Evolutionary conservation across 37 sponge, comb jelly and placozoan genomes (phyloP).

Genomic region (Beroe ovata): DNA sequence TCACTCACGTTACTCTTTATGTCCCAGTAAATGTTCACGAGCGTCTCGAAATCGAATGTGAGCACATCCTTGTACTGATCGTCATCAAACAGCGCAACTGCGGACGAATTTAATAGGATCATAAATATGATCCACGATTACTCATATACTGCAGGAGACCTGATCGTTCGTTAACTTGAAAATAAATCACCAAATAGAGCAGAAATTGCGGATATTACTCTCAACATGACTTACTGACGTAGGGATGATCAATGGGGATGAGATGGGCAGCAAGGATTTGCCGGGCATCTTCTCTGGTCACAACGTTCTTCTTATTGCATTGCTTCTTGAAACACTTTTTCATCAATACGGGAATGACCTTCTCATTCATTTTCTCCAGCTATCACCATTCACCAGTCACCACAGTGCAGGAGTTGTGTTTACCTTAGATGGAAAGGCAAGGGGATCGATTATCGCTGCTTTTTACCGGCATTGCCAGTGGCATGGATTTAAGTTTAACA

Average conservation of each 20-base stretch:
- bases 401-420: too few relatives aligned
- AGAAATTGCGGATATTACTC: too few relatives aligned
- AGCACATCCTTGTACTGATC: not conserved
- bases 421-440: too few relatives aligned
- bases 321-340: not conserved
- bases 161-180: too few relatives aligned
- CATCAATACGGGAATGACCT: not conserved
- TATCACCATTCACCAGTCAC: too few relatives aligned
- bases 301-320: not conserved
- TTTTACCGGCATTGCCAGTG: too few relatives aligned
- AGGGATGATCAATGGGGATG: not conserved
- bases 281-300: not conserved
- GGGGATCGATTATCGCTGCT: too few relatives aligned
- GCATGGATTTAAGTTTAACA: too few relatives aligned
- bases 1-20: not conserved
- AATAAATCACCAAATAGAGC: too few relatives aligned
- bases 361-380: not conserved
- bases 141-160: too few relatives aligned
- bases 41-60: not conserved
- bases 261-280: not conserved
- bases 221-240: constrained; percentile 26
- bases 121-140: too few relatives aligned
- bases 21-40: not conserved
- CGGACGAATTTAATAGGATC: too few relatives aligned
- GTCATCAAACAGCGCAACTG: constrained; percentile 16